phyloP scores from a whole-genome alignment of 1,140 invertebrate species.

The Eciton burchellii region DNA sequence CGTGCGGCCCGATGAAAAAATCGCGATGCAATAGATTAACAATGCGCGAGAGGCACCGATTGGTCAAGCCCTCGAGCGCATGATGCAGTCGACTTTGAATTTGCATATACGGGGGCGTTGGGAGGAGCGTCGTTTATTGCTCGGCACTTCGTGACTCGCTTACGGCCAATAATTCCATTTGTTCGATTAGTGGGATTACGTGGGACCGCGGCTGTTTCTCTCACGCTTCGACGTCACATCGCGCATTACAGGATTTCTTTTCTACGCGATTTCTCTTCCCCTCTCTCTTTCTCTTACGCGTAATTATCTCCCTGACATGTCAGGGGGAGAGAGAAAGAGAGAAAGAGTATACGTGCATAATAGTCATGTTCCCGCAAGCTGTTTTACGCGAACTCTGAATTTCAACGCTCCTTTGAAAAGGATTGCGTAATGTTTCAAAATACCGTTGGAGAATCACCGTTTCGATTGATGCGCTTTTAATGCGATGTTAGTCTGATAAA shows the following conservation, averaged over 20 bases:
- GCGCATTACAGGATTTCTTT: not conserved
- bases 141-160: slow-evolving; percentile 28
- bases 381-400: too few species aligned
- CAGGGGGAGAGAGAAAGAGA: too few species aligned
- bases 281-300: too few species aligned
- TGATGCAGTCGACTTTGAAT: slow-evolving; percentile 65
- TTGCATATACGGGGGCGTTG: slow-evolving; percentile 65
- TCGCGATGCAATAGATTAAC: slow-evolving; percentile 27
- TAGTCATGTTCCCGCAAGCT: too few species aligned
- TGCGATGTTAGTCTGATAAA: too few species aligned
- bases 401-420: too few species aligned
- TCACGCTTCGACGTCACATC: not conserved
- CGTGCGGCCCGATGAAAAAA: slow-evolving; percentile 9
- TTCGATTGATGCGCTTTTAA: too few species aligned
- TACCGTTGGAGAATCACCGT: too few species aligned
- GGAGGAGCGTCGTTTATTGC: slow-evolving; percentile 26
- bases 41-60: slow-evolving; percentile 36
- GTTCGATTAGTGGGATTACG: slow-evolving; percentile 14
- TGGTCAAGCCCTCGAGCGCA: slow-evolving; percentile 35
- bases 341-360: too few species aligned
- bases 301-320: too few species aligned
- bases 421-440: too few species aligned
- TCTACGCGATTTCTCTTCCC: not conserved
- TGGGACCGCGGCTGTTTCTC: not conserved
- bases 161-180: slow-evolving; percentile 31